Conservation (phyloP, 1,140 invertebrate genomes). For the Brachionus plicatilis region DNA sequence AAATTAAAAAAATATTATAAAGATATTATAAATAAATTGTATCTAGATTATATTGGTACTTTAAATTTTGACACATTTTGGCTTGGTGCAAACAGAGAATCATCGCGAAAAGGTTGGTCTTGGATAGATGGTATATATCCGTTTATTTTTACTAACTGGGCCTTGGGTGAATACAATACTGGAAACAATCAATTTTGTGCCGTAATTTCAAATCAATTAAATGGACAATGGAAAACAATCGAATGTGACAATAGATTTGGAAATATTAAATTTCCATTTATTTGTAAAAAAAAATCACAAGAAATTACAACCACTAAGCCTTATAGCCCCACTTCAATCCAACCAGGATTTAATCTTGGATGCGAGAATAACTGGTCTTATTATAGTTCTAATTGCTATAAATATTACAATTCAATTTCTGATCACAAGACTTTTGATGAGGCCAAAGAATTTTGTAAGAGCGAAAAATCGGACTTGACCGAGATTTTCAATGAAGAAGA, state of each 20-base stretch:
- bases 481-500: conserved; percentile 31
- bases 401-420: not conserved
- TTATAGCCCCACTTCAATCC: not conserved
- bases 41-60: not conserved
- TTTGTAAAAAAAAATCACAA: not conserved
- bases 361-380: conserved; percentile 5
- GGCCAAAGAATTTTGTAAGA: conserved; percentile 13
- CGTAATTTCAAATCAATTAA: not conserved
- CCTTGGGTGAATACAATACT: conserved; percentile 21
- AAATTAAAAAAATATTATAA: not conserved
- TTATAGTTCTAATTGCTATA: not conserved
- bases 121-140: conserved; percentile 13
- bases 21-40: not conserved
- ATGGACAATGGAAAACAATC: conserved; percentile 36
- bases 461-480: not conserved
- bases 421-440: conserved; percentile 38
- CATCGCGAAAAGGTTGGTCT: not conserved
- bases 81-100: conserved; percentile 22
- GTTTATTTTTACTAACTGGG: conserved; percentile 39
- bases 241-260: conserved; percentile 2
- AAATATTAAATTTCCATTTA: conserved; percentile 13
- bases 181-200: conserved; percentile 37
- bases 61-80: conserved; percentile 18
- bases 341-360: not conserved
- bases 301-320: not conserved